These are phyloP conservation scores for Oxygymnocypris stewartii DNA, from an alignment of 2,113 vertebrate genomes.

Conservation along the genomic window DNA sequence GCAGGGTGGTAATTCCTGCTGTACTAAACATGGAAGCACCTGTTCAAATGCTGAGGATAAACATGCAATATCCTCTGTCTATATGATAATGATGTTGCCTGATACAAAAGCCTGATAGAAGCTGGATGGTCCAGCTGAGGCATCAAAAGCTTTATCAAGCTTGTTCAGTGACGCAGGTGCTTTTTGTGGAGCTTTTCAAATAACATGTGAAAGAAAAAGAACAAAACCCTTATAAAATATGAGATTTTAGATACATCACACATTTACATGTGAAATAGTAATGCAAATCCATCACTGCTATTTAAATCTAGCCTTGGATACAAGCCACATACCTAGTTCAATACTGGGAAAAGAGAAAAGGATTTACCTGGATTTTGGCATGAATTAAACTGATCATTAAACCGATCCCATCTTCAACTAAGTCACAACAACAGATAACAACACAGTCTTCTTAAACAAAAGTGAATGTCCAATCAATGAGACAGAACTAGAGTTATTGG, in stretches of 20 bases:
- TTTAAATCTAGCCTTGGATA: conserved; percentile 8
- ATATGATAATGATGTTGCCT: conserved; percentile 9
- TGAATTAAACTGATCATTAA: not conserved
- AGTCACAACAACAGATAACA: not conserved
- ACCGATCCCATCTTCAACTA: not conserved
- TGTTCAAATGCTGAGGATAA: not conserved
- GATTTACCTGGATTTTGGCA: not conserved
- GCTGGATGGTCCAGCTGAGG: not conserved
- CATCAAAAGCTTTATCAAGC: conserved; percentile 23
- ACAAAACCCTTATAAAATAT: not conserved
- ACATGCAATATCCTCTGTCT: conserved; percentile 18
- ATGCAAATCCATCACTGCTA: not conserved
- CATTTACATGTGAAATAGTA: not conserved
- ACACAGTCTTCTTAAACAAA: not conserved
- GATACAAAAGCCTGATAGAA: conserved; percentile 25
- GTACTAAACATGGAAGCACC: conserved; percentile 5
- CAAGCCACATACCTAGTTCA: not conserved
- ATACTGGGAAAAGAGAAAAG: not conserved
- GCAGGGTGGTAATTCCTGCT: not conserved
- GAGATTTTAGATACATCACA: not conserved
- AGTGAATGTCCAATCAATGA: not conserved
- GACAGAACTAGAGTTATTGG: not conserved
- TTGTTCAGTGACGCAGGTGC: conserved; percentile 4
- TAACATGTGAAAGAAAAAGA: not conserved
- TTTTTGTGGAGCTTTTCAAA: conserved; percentile 27